Evolutionary conservation across 2,797 vertebrate species (phyloP).

Genomic region (Acropternis orthonyx): DNA sequence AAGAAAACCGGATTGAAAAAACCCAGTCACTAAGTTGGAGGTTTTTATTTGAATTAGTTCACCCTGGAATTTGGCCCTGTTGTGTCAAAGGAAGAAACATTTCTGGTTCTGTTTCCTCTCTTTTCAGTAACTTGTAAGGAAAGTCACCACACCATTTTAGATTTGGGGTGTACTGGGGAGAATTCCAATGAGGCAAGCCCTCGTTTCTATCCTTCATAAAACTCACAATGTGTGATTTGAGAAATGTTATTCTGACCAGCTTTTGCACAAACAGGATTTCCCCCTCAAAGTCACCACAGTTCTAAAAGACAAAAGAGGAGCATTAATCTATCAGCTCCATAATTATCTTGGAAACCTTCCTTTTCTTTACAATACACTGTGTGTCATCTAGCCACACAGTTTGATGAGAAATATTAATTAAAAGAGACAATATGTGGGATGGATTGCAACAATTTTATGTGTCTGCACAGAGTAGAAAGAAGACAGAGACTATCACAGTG

Average conservation of each 20-base stretch:
- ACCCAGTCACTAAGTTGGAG: not conserved
- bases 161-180: not conserved
- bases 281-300: not conserved
- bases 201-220: not conserved
- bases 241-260: not conserved
- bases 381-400: not conserved
- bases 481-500: not conserved
- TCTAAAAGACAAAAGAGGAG: not conserved
- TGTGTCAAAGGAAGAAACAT: not conserved
- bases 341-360: not conserved
- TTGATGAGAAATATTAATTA: not conserved
- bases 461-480: not conserved
- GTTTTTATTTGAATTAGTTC: not conserved
- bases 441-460: not conserved
- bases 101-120: not conserved
- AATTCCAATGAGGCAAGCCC: not conserved
- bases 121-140: not conserved
- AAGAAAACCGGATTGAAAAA: not conserved
- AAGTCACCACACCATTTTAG: not conserved
- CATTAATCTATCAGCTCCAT: accelerated
- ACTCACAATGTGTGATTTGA: not conserved
- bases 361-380: not conserved
- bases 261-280: not conserved
- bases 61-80: not conserved
- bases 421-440: not conserved